Evolutionary conservation across 2,888 invertebrate genomes (phyloP), one percentile per base, ranked within the genome.

Genomic region (Lasioglossum vierecki): DNA sequence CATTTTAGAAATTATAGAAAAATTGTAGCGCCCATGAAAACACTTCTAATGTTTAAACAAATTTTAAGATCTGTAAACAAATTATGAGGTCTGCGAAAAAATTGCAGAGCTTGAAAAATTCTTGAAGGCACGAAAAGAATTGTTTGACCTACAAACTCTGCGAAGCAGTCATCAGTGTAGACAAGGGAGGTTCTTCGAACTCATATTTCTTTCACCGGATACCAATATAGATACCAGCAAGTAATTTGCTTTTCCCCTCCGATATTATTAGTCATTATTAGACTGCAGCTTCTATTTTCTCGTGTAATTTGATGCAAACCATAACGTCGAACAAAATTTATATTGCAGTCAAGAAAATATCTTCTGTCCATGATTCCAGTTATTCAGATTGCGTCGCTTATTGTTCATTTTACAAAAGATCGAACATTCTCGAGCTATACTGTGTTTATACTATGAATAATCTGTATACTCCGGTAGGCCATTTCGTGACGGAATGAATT

Each of bases 401-500:
- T 26, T 60, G 5, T 60, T 60, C 60, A 13, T 26, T 26, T 26
- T 3, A 13, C 60, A 11, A 26, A 26, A 13, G 26, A 60, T 60
- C 1, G 13, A 60, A 60, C 26, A 60, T 26, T 26, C 26, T 60
- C 26, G 5, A 60, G 26, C 26, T 26, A 26, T 60, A 60, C 60
- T 26, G 60, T 26, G 57, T 4, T 57, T 57, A n/a, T 57, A 9
- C n/a, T 4, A 60, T 4, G 60, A 60, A 60, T n/a, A n/a, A 11
- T 60, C 13, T 13, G 13, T 60, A 13, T 13, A 26, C 26, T 13
- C 4, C 26, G 26, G 26, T 26, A 13, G 30, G 15, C 2, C 60
- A 26, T 60, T 60, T 60, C 60, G 60, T 60, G 60, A 60, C 60
- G 26, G 60, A 60, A 30, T 13, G 60, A 60, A 60, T 60, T 60